Base-by-base conservation (phyloP, 1,140 invertebrate genomes). In the Apis dorsata region DNA sequence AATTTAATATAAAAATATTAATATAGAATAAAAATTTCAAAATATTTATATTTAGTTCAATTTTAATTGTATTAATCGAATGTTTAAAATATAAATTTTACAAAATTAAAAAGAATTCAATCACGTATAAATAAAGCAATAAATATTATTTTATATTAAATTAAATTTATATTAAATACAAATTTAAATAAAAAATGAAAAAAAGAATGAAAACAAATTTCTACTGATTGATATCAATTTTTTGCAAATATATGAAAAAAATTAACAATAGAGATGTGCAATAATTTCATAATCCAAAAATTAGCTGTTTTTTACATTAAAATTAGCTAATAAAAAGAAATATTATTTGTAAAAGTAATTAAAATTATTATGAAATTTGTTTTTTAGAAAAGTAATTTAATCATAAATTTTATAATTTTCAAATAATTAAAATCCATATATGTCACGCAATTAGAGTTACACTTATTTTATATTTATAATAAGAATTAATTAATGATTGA, bases 281-380 rank as follows among this genome's bases (percentile, higher is more conserved):
- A 80, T 86, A 78, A 83, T 70, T 72, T 55, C 2, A 62, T n/a
- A 11, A 44, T 71, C 49, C n/a, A 28, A 63, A 57, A 78, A 86
- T 83, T 28, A 63, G n/a, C 19, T 62, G 65, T 83, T 86, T 86
- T 79, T 60, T 49, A 17, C 55, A n/a, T 2, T 17, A 13, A 4
- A 49, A 11, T 44, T n/a, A 68, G 66, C 51, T 59, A 66, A 72
- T 77, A 44, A 69, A 44, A 24, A 44, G 55, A 57, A 73, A 86
- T n/a, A 78, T 86, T 83, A 86, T 86, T 86, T 71, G 85, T 83
- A 72, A 87, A 86, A 87, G 81, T 86, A 86, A 86, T 87, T 76
- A 76, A 71, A 83, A 62, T 84, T 57, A 75, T 86, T 86, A 80
- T 80, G 85, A 87, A 87, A 86, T 76, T 86, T 72, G 81, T 84